Evolutionary conservation across 2,797 vertebrate species (phyloP).

Genomic region (Antrozous pallidus): DNA sequence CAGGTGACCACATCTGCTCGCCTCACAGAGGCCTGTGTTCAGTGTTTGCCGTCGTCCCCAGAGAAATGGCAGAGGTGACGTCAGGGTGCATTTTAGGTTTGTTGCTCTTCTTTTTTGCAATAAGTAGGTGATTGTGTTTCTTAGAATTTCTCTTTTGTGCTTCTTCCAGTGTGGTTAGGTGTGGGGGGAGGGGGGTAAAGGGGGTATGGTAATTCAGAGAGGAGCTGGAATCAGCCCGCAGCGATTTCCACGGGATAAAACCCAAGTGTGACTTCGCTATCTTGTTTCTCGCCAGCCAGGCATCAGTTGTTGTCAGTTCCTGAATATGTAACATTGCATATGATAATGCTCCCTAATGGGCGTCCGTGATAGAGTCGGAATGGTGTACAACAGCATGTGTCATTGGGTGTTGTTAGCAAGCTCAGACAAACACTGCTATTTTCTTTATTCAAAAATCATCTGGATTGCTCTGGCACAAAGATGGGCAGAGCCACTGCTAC

Average conservation of each 20-base stretch:
- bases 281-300: conserved; percentile 14
- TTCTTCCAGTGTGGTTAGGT: neutral
- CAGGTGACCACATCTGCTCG: neutral
- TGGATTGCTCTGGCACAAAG: conserved; percentile 43
- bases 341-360: conserved; percentile 63
- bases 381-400: neutral
- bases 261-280: neutral
- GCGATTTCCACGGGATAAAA: conserved; percentile 3
- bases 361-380: conserved; percentile 30
- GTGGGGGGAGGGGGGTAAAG: too few relatives aligned
- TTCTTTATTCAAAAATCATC: conserved; percentile 69
- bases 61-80: neutral
- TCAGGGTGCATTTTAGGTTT: neutral
- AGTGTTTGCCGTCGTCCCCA: neutral
- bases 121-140: neutral
- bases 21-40: neutral
- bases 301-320: conserved; percentile 25
- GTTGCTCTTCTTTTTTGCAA: neutral
- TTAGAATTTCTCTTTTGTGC: neutral
- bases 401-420: conserved; percentile 66
- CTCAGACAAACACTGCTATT: conserved; percentile 57
- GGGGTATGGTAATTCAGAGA: neutral
- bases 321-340: conserved; percentile 37
- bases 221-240: neutral
- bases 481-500: conserved; percentile 6